Conservation (phyloP, 2,113 vertebrate species). For the Austrofundulus limnaeus region DNA sequence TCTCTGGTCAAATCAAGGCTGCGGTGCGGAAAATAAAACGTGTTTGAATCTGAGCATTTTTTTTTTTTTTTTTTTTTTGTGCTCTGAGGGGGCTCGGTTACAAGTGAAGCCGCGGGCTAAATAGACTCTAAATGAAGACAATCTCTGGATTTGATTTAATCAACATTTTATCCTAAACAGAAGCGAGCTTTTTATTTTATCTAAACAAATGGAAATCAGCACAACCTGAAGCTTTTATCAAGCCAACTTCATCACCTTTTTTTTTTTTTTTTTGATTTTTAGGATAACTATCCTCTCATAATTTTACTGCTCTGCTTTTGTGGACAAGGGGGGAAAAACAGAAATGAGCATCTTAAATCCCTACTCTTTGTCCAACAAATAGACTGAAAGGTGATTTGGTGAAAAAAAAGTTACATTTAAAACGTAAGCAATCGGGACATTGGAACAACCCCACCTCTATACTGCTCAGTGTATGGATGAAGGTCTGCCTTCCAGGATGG, state of each 20-base stretch:
- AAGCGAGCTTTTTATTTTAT: constrained; percentile 9
- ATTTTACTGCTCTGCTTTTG: constrained; percentile 32
- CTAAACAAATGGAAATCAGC: constrained; percentile 27
- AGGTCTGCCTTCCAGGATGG: constrained; percentile 35
- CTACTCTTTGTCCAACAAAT: background rate
- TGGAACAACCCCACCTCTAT: constrained; percentile 27
- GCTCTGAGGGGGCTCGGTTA: constrained; percentile 1
- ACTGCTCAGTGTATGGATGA: constrained; percentile 31
- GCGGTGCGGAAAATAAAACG: constrained; percentile 24
- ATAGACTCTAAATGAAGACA: constrained; percentile 49
- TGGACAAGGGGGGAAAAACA: constrained; percentile 28
- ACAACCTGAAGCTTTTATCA: constrained; percentile 16
- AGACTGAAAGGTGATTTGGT: constrained; percentile 32
- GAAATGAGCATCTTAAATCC: constrained; percentile 55
- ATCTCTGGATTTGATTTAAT: constrained; percentile 28
- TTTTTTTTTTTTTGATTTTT: too few relatives aligned
- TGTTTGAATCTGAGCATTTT: constrained; percentile 31
- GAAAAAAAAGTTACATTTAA: constrained; percentile 73
- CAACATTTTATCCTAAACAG: constrained; percentile 20
- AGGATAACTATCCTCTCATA: constrained; percentile 27
- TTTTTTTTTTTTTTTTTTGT: too few relatives aligned
- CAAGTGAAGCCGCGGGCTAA: constrained; percentile 24
- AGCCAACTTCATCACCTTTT: constrained; percentile 40
- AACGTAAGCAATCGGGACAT: constrained; percentile 40
- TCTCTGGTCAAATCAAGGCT: constrained; percentile 23